Conservation (phyloP, 2,888 invertebrate genomes). For the Perizoma affinitatum region DNA sequence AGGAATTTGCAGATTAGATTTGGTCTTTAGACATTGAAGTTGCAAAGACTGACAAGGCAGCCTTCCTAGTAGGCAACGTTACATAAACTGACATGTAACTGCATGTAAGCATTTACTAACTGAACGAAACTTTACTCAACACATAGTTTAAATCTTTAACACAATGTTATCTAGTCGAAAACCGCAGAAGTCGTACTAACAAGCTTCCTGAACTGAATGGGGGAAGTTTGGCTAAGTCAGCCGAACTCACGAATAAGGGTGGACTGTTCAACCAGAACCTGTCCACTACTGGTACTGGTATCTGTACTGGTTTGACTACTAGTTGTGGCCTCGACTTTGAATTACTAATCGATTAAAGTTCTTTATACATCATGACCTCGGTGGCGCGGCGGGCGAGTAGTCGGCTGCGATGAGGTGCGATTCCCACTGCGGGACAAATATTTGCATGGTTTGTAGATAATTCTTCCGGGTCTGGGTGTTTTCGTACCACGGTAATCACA, state of each 20-base stretch:
- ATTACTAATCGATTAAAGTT: not conserved
- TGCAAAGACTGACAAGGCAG: slow-evolving; percentile 33
- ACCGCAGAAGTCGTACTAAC: slow-evolving; percentile 74
- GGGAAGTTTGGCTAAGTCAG: slow-evolving; percentile 64
- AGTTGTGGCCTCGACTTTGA: slow-evolving; percentile 17
- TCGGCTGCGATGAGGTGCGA: no score
- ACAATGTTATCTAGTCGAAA: slow-evolving; percentile 67
- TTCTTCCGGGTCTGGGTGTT: no score
- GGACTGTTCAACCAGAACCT: slow-evolving; percentile 36
- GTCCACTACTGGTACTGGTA: slow-evolving; percentile 23
- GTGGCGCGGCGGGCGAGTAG: no score
- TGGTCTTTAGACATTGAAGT: slow-evolving; percentile 17
- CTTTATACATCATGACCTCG: not conserved
- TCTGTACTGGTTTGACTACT: slow-evolving; percentile 20
- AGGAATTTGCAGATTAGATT: slow-evolving; percentile 8
- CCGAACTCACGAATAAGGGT: slow-evolving; percentile 59
- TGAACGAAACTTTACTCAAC: slow-evolving; percentile 33
- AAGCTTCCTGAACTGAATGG: slow-evolving; percentile 63
- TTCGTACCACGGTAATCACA: no score
- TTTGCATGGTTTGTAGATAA: no score
- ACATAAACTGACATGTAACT: slow-evolving; percentile 13
- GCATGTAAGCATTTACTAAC: slow-evolving; percentile 25
- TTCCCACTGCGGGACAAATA: no score
- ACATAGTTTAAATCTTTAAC: slow-evolving; percentile 68
- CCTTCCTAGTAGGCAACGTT: slow-evolving; percentile 10